phyloP scores from a whole-genome alignment of 2,797 vertebrate species.

The Aeoliscus strigatus region DNA sequence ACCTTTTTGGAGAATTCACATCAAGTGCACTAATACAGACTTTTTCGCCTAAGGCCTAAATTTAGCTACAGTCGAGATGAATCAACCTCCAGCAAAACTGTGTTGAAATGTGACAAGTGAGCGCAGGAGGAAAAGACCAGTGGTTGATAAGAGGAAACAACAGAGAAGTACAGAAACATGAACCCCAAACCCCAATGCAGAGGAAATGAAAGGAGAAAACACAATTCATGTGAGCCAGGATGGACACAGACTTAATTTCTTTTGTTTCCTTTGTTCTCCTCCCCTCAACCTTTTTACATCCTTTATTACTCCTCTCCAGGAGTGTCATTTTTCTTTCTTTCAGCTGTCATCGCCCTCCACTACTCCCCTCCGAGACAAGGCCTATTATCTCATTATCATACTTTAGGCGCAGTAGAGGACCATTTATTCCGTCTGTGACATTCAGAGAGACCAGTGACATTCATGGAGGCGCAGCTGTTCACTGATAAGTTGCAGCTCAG shows the following conservation, averaged over 20 bases:
- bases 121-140: constrained; percentile 22
- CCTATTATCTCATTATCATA: constrained; percentile 58
- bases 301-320: constrained; percentile 34
- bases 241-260: too few relatives aligned
- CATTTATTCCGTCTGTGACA: constrained; percentile 52
- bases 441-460: constrained; percentile 45
- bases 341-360: too few relatives aligned
- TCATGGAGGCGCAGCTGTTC: constrained; percentile 19
- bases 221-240: too few relatives aligned
- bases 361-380: constrained; percentile 45
- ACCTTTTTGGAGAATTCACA: too few relatives aligned
- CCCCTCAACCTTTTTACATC: constrained; percentile 48
- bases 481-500: constrained; percentile 1
- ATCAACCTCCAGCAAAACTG: constrained; percentile 13
- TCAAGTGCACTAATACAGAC: too few relatives aligned
- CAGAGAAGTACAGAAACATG: constrained; percentile 5
- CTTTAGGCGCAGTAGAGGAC: constrained; percentile 19
- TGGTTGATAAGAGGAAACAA: constrained; percentile 13
- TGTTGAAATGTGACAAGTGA: constrained; percentile 39
- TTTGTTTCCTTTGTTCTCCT: constrained; percentile 49
- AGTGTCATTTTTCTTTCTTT: constrained; percentile 48
- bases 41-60: constrained; percentile 22
- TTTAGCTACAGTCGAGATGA: constrained; percentile 26
- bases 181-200: too few relatives aligned
- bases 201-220: constrained; percentile 4